A percentile compares a stretch with the other conserved stretches of the same genome.
Evolutionary conservation across 2,113 vertebrate species (phyloP).

Genomic region (Cheilinus undulatus): DNA sequence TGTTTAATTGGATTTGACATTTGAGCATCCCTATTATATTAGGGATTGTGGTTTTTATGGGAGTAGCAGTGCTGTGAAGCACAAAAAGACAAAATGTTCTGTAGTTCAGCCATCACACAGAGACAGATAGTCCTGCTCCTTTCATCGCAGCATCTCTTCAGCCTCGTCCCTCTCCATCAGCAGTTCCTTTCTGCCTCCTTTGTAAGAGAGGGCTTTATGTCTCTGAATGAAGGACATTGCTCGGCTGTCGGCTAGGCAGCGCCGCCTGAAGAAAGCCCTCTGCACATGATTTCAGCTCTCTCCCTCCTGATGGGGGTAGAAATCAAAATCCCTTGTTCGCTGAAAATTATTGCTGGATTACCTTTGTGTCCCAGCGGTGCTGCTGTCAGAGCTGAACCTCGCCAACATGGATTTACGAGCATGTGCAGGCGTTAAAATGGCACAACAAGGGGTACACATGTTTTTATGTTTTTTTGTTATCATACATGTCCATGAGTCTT

Average conservation of each 20-base stretch:
- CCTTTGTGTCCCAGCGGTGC: constrained; percentile 50
- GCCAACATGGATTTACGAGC: constrained; percentile 51
- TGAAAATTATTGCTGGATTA: constrained; percentile 74
- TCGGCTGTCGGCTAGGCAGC: constrained; percentile 50
- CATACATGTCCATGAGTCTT: constrained; percentile 5
- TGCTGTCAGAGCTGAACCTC: constrained; percentile 50
- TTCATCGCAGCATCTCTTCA: constrained; percentile 62
- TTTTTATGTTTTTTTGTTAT: constrained; percentile 32
- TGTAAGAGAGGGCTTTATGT: constrained; percentile 70
- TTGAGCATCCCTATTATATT: too few species aligned
- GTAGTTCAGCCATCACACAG: constrained; percentile 25
- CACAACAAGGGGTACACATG: not conserved
- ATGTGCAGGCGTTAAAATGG: not conserved
- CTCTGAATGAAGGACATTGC: constrained; percentile 63
- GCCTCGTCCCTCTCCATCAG: constrained; percentile 52
- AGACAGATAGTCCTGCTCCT: constrained; percentile 36
- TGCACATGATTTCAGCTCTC: constrained; percentile 56
- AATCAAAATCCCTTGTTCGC: constrained; percentile 73
- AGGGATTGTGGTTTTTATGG: constrained; percentile 17
- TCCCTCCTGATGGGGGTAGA: constrained; percentile 44
- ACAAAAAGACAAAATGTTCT: constrained; percentile 40
- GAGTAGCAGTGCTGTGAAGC: not conserved
- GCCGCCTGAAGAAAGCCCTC: constrained; percentile 34
- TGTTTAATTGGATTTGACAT: too few species aligned
- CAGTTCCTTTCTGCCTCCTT: constrained; percentile 42